Base-by-base conservation (phyloP, 2,888 invertebrate genomes). In the Melanargia galathea region DNA sequence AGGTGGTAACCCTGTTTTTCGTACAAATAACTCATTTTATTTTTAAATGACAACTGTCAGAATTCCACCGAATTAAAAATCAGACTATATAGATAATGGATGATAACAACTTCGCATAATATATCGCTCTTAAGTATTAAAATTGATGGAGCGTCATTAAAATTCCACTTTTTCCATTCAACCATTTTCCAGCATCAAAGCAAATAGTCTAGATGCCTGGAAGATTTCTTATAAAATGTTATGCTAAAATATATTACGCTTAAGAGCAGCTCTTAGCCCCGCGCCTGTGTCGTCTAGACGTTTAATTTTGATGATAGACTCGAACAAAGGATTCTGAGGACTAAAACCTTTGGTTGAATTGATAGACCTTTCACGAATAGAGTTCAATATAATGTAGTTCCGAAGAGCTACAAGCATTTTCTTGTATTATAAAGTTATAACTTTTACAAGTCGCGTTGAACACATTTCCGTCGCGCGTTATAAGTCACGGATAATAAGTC, bases 221-320 rank as follows among this genome's bases (percentile, higher is more conserved):
- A 62, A 60, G 64, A 67, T 67, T 65, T 62, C 62, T 62, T 55
- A 63, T 60, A 67, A 64, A 67, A 60, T 57, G 46, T 56, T 60
- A 64, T 58, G 60, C 57, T 64, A 57, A 64, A 54, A 67, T 65
- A 60, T 65, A 67, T 67, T 58, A 64, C 59, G 62, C 55, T 57
- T 57, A 62, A 64, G 62, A 64, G 66, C 35, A 60, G 59, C 60
- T 58, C 60, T 65, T 62, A 64, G 66, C 56, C 18, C 8, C 49
- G 24, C 51, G 64, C 62, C 58, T 58, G 48, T 60, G 48, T 62
- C 33, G 64, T 64, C 64, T 62, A 67, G 67, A 67, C 67, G 26
- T 60, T 52, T 56, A 60, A 63, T 60, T 64, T 54, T 58, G 58
- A 63, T 63, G 62, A 64, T 57, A 38, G 52, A 43, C 20, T 59